Evolutionary conservation across 1,140 invertebrate genomes (phyloP), one percentile per base, ranked within the genome.

Genomic region (Trichonephila clavata): DNA sequence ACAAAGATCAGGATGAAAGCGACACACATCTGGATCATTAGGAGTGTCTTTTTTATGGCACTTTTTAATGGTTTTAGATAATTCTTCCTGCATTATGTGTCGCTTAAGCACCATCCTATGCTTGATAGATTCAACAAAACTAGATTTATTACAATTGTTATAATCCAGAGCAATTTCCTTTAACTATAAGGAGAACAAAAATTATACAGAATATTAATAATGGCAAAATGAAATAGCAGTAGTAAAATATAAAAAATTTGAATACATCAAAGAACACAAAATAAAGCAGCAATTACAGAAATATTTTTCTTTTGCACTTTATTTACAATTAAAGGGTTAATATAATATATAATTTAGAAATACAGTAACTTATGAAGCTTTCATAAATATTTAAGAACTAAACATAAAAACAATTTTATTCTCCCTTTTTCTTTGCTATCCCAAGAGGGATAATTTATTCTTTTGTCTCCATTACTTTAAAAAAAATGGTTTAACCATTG

Each of bases 141-240:
- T 80, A 16, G 95, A 95, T 60, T 93, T 87, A 65, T 95, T 90
- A 93, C 95, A 96, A 90, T 95, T 95, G 43, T 94, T 90, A 93
- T 95, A 96, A 43, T 95, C 95, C 60, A 96, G 86, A 16, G 95
- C 95, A 27, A 96, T 84, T 94, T 96, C 95, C 90, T 95, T 95
- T 3, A 96, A 89, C 96, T 96, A 93, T 83, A 95, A 95, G 59
- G 27, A 27, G 86, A 68, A 32, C 81, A 93, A 63, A 80, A 59
- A 81, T 43, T 7, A 43, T 43, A 68, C 13, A 24, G 21, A 32
- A 63, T 50, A 50, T 50, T 50, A 50, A 50, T 50, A 50, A 50
- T 50, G 7, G 7, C 50, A 50, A 50, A 50, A 5, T 7, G 0
- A 50, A 50, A 50, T 50, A 50, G 10, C 7, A 50, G 7, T 50